A percentile compares a stretch with the other conserved stretches of the same genome.
phyloP scores from a whole-genome alignment of 2,113 vertebrate genomes.

The Prolemur simus region DNA sequence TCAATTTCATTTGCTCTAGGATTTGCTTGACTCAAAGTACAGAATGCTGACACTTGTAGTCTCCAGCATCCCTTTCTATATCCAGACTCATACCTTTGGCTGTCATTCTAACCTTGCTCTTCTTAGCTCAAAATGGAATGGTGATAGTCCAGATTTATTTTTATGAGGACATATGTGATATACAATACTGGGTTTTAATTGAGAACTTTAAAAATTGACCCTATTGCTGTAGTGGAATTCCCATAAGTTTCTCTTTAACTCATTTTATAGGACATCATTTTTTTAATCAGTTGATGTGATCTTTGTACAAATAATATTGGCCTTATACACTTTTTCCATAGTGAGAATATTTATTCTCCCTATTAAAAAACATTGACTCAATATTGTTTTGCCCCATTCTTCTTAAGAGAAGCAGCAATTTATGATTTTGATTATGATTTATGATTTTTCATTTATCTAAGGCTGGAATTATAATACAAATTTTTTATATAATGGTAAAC shows the following conservation, averaged over 20 bases:
- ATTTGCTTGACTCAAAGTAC: neutral
- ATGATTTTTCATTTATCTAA: neutral
- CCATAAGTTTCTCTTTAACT: neutral
- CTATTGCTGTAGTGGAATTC: neutral
- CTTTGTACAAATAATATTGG: neutral
- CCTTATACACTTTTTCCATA: neutral
- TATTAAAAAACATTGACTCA: neutral
- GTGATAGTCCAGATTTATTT: neutral
- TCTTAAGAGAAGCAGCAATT: neutral
- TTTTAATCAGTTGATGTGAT: conserved; percentile 4
- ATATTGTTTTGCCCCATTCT: neutral
- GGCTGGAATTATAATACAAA: neutral
- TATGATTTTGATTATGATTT: neutral
- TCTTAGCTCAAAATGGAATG: neutral
- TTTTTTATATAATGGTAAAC: neutral
- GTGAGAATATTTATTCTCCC: neutral
- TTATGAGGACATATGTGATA: neutral
- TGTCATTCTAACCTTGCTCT: neutral
- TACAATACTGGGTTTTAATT: neutral
- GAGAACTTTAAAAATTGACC: neutral
- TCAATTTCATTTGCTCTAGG: neutral
- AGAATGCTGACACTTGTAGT: neutral
- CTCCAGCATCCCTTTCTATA: neutral
- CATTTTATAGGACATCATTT: neutral
- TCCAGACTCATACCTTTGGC: neutral